Evolutionary conservation across 2,113 vertebrate species (phyloP).

Genomic region (Halcyon malimbica): DNA sequence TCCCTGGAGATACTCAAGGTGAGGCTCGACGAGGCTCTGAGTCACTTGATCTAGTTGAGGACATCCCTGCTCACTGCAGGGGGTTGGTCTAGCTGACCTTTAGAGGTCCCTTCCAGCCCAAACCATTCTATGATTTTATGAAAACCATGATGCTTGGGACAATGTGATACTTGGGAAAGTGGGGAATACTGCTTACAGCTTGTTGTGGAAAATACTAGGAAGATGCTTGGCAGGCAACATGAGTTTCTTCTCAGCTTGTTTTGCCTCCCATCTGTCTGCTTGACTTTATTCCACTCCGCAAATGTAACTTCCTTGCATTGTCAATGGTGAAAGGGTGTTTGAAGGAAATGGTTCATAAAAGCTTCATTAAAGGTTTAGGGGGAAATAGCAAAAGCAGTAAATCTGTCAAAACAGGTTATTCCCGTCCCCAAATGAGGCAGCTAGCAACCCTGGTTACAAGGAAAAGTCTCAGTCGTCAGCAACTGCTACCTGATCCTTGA

Average conservation of each 20-base stretch:
- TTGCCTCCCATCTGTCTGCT: constrained; percentile 51
- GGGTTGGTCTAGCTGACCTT: no score
- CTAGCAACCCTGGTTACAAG: not conserved
- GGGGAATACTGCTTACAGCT: not conserved
- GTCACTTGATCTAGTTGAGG: no score
- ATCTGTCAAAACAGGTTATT: constrained; percentile 60
- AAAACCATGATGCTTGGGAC: not conserved
- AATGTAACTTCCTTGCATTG: constrained; percentile 65
- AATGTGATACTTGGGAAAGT: not conserved
- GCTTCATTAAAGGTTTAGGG: constrained; percentile 31
- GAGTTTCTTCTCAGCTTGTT: constrained; percentile 46
- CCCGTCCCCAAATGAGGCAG: not conserved
- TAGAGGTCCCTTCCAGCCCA: no score
- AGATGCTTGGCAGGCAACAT: constrained; percentile 15
- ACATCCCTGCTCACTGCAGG: no score
- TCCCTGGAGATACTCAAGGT: no score
- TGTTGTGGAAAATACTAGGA: constrained; percentile 44
- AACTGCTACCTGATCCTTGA: not conserved
- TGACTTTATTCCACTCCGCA: constrained; percentile 43
- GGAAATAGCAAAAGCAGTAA: constrained; percentile 38
- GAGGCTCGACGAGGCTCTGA: no score
- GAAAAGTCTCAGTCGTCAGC: not conserved
- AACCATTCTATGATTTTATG: no score
- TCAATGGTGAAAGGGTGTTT: constrained; percentile 41
- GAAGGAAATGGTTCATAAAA: constrained; percentile 58